phyloP scores from a whole-genome alignment of 1,140 invertebrate species.

The Anastrepha obliqua region DNA sequence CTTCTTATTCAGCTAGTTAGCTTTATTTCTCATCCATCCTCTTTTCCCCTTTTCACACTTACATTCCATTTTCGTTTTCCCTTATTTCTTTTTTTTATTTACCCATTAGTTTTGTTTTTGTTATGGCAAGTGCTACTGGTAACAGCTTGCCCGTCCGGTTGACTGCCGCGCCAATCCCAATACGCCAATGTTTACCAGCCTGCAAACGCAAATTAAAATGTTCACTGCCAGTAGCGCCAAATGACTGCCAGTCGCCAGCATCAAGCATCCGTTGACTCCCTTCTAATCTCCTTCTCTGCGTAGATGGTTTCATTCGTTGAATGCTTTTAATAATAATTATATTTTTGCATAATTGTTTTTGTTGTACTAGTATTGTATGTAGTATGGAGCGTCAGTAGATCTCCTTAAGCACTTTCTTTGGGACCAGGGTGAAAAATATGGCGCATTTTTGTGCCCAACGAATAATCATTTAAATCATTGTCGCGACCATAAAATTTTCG shows the following conservation, averaged over 20 bases:
- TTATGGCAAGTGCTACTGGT: background rate
- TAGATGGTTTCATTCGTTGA: background rate
- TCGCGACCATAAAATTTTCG: constrained; percentile 41
- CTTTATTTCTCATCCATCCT: background rate
- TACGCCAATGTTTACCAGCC: constrained; percentile 30
- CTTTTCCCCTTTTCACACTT: background rate
- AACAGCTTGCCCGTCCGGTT: constrained; percentile 2
- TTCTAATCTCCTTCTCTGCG: background rate
- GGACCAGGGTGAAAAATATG: constrained; percentile 34
- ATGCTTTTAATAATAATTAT: constrained; percentile 53
- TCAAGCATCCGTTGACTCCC: background rate
- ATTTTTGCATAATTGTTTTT: constrained; percentile 52
- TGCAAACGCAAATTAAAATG: constrained; percentile 46
- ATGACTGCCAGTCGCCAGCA: constrained; percentile 22
- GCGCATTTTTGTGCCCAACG: constrained; percentile 10
- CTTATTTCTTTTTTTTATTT: background rate
- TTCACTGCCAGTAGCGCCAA: constrained; percentile 31
- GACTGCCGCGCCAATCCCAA: background rate
- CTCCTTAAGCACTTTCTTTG: background rate
- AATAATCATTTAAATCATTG: constrained; percentile 44
- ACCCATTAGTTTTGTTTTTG: constrained; percentile 11
- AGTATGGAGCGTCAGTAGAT: background rate
- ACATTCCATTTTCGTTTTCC: background rate
- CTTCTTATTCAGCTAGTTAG: background rate
- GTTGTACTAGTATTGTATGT: background rate